These are phyloP conservation scores for Eurytoma adleriae DNA, from an alignment of 2,888 invertebrate species.

Conservation along the genomic window DNA sequence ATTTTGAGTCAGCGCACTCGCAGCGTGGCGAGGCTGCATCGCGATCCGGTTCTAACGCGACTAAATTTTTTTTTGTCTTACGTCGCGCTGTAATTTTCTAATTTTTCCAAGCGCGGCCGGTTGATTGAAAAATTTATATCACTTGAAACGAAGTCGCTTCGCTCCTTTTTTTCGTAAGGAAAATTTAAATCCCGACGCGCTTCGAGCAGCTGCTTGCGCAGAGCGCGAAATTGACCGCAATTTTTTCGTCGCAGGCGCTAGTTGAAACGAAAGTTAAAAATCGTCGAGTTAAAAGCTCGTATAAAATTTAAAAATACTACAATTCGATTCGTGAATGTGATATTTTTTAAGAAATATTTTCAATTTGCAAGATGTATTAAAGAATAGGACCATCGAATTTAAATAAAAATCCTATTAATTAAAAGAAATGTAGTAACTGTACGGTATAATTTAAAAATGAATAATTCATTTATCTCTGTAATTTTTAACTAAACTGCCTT, in stretches of 20 bases:
- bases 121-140: conserved; percentile 3
- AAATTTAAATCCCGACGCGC: neutral
- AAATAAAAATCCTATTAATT: too few relatives aligned
- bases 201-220: neutral
- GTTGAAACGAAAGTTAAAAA: neutral
- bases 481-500: too few relatives aligned
- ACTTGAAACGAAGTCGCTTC: neutral
- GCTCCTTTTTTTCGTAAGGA: too few relatives aligned
- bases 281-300: too few relatives aligned
- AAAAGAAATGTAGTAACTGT: neutral
- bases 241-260: neutral
- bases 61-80: neutral
- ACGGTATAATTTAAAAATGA: too few relatives aligned
- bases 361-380: too few relatives aligned
- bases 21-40: neutral
- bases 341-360: too few relatives aligned
- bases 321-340: too few relatives aligned
- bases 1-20: conserved; percentile 6
- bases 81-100: neutral
- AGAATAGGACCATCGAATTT: too few relatives aligned
- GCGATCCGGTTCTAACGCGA: conserved; percentile 10
- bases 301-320: too few relatives aligned
- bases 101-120: neutral
- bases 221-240: conserved; percentile 10
- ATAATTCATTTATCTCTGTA: too few relatives aligned